Evolutionary conservation across 1,140 invertebrate genomes (phyloP).

Genomic region (Nasonia vitripennis): DNA sequence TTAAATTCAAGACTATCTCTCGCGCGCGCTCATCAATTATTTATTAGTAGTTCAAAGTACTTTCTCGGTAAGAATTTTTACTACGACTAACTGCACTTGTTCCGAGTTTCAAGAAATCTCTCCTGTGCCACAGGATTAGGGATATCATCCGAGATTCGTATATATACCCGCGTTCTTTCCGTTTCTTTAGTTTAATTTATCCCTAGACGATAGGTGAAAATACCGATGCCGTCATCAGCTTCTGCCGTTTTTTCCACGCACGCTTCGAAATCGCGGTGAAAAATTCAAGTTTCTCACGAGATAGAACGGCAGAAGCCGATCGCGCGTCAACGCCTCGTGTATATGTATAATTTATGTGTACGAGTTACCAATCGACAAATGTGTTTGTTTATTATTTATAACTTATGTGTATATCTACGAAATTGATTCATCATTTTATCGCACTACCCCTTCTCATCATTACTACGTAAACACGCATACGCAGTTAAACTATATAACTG

Average conservation of each 20-base stretch:
- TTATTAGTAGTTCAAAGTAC: constrained; percentile 12
- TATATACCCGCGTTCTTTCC: constrained; percentile 3
- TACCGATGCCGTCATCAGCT: constrained; percentile 1
- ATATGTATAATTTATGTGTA: constrained; percentile 55
- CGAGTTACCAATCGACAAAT: constrained; percentile 57
- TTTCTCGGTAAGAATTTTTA: background rate
- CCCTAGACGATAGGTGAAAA: background rate
- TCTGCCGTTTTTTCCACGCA: background rate
- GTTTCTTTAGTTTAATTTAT: constrained; percentile 30
- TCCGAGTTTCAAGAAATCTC: constrained; percentile 24
- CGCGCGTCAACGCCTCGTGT: constrained; percentile 3
- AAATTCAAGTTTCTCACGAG: constrained; percentile 12
- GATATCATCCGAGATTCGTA: background rate
- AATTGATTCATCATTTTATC: constrained; percentile 19
- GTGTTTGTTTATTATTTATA: constrained; percentile 41
- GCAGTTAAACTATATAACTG: constrained; percentile 1
- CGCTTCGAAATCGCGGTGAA: background rate
- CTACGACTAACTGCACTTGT: constrained; percentile 7
- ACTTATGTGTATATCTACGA: constrained; percentile 21
- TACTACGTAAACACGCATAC: background rate
- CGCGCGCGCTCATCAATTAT: background rate
- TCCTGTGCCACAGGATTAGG: constrained; percentile 13
- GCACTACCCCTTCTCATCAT: background rate
- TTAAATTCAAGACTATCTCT: background rate
- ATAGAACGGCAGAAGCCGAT: constrained; percentile 25